phyloP scores from a whole-genome alignment of 2,797 vertebrate genomes.

The Takifugu ocellatus region DNA sequence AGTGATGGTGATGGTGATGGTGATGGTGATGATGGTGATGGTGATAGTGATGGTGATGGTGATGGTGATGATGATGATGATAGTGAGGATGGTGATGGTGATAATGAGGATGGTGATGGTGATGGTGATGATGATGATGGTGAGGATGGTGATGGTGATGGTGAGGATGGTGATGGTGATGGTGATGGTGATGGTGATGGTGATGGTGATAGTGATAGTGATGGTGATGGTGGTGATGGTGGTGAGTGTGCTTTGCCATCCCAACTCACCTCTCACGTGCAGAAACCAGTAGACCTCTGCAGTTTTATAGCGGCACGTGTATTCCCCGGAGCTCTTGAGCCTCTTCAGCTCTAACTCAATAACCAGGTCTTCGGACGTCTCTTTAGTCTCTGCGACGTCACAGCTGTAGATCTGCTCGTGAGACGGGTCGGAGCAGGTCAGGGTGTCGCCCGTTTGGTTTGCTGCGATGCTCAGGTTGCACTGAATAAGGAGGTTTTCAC shows the following conservation, averaged over 20 bases:
- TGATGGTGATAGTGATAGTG: no score
- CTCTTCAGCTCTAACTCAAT: background rate
- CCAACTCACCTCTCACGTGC: constrained; percentile 66
- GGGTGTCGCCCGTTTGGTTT: background rate
- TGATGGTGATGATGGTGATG: no score
- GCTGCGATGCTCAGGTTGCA: background rate
- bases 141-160: no score
- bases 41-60: no score
- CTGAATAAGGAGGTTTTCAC: constrained; percentile 8
- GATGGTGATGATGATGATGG: no score
- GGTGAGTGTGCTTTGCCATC: background rate
- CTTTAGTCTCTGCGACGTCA: rapidly evolving
- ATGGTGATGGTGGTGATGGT: no score
- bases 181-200: no score
- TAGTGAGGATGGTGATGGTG: no score
- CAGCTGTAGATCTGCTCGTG: rapidly evolving
- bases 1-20: no score
- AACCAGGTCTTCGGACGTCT: rapidly evolving
- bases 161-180: no score
- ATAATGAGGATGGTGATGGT: no score
- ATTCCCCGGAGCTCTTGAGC: constrained; percentile 57
- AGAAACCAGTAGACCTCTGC: constrained; percentile 47
- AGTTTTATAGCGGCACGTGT: constrained; percentile 39
- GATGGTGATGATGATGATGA: no score
- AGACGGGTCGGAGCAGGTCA: constrained; percentile 21